Base-by-base conservation (phyloP, 1,140 invertebrate genomes). In the Drosophila ercepeae region DNA sequence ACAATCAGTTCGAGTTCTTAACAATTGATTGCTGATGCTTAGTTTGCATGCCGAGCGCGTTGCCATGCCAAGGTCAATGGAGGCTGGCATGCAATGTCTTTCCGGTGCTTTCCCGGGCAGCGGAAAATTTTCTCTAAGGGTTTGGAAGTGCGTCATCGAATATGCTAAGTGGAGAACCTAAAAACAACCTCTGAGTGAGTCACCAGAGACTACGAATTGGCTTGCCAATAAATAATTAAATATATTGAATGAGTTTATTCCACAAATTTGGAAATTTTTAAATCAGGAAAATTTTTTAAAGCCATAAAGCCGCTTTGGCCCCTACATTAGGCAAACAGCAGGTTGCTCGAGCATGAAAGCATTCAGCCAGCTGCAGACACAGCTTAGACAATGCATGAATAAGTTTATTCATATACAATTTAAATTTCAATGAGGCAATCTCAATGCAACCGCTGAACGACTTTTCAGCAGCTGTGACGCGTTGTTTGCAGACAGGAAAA, bases 401-500 rank as follows among this genome's bases (percentile, higher is more conserved):
- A 63, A 64, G 41, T 73, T 63, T 49, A 73, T 19, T 49, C 55
- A 73, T 51, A 73, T 41, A 57, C 50, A 18, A 60, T 42, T 76
- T 57, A 23, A 42, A 46, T 67, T 68, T 53, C 46, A 84, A 63
- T 75, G 57, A 57, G 46, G 75, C 65, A 83, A 83, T 75, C 60
- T 59, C 34, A 55, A 70, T 76, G 78, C 68, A 82, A 63, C 18
- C 27, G 49, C 29, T 45, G 51, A 68, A 55, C 55, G 54, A 61
- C 45, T 77, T 72, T 60, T 69, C 34, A 60, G 45, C 68, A 29
- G 41, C 18, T 78, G 25, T 42, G 32, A 36, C 45, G 57, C 23
- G 32, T n/a, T 68, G 1, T 21, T 29, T 68, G 78, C 59, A 54
- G 57, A 74, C 78, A 58, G 79, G 79, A 84, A 84, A 79, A 64